Percentiles rank a stretch among this genome's conserved stretches.
Evolutionary conservation across 2,113 vertebrate species (phyloP).

Genomic region (Ginglymostoma cirratum): DNA sequence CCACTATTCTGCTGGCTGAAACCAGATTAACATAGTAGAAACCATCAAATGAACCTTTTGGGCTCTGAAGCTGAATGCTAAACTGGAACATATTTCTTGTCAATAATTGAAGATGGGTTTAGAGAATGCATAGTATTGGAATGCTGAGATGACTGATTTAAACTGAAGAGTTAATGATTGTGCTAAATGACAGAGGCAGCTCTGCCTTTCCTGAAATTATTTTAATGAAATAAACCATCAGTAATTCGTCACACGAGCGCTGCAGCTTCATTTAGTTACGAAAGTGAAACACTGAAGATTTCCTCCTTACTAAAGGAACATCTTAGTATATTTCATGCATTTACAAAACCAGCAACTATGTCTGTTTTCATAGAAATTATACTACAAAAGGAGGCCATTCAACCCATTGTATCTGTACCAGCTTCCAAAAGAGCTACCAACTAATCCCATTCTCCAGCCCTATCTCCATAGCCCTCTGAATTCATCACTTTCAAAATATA

Average conservation of each 20-base stretch:
- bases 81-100: neutral
- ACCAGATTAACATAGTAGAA: neutral
- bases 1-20: neutral
- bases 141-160: neutral
- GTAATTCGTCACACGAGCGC: neutral
- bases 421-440: too few relatives aligned
- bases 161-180: neutral
- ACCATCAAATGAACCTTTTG: neutral
- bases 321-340: neutral
- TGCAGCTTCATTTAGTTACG: neutral
- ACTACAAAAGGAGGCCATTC: too few relatives aligned
- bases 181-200: neutral
- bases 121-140: neutral
- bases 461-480: too few relatives aligned
- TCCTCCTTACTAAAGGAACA: neutral
- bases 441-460: too few relatives aligned
- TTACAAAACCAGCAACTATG: neutral
- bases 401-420: too few relatives aligned
- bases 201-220: neutral
- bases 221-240: neutral
- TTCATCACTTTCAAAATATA: too few relatives aligned
- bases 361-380: neutral
- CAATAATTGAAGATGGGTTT: neutral
- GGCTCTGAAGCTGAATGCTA: neutral
- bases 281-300: neutral